These are phyloP conservation scores for Pantala flavescens DNA, from an alignment of 1,140 invertebrate species.

Conservation along the genomic window DNA sequence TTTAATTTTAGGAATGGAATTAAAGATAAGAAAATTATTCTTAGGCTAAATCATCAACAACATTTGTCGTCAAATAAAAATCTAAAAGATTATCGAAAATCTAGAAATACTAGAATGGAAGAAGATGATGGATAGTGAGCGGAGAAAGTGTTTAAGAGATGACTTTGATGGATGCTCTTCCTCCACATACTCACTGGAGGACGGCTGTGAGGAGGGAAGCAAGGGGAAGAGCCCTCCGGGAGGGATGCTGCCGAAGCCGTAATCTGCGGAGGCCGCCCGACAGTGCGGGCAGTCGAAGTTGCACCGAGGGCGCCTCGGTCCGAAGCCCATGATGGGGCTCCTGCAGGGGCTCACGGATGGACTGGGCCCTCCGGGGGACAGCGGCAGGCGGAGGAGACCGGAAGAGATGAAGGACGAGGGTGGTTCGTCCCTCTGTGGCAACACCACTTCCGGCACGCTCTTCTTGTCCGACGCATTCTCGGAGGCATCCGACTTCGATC, in stretches of 20 bases:
- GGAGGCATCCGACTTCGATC: no score
- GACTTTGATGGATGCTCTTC: no score
- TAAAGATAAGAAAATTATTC: no score
- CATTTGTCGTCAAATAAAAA: no score
- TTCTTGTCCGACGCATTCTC: not conserved
- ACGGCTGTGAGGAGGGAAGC: not conserved
- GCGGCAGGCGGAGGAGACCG: not conserved
- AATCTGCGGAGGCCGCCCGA: conserved; percentile 37
- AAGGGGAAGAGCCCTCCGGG: not conserved
- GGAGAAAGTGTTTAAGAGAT: no score
- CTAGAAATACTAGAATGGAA: no score
- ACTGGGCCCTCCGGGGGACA: not conserved
- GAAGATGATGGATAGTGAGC: no score
- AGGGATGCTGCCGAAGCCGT: not conserved
- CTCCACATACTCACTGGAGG: no score
- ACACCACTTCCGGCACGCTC: not conserved
- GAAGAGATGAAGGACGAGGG: not conserved
- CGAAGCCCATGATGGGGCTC: conserved; percentile 40
- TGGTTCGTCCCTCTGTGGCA: not conserved
- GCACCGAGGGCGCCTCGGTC: conserved; percentile 56
- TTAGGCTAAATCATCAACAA: no score
- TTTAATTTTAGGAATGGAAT: no score
- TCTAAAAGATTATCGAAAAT: no score
- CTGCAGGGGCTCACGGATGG: not conserved
- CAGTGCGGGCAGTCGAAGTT: conserved; percentile 60